A percentile compares a stretch with the other conserved stretches of the same genome.
phyloP scores from a whole-genome alignment of 2,797 vertebrate genomes.

The Limnodromus scolopaceus region DNA sequence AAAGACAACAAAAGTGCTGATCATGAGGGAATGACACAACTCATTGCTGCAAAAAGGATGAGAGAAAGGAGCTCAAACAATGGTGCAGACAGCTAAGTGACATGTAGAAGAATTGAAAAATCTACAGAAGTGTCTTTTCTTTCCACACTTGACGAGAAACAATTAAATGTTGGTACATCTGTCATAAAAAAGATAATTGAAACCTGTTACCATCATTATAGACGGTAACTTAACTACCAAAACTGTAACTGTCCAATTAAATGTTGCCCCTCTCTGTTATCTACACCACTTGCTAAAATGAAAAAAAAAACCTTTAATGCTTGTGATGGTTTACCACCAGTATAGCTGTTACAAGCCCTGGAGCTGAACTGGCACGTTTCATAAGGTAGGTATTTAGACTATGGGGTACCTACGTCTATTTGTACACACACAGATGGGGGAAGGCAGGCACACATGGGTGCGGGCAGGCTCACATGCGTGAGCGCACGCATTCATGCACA shows the following conservation, averaged over 20 bases:
- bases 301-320: conserved; percentile 55
- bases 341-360: background rate
- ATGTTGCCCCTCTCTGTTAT: conserved; percentile 63
- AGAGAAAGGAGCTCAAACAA: conserved; percentile 90
- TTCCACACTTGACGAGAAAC: conserved; percentile 89
- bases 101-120: conserved; percentile 97
- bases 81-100: conserved; percentile 93
- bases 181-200: conserved; percentile 83
- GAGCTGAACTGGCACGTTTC: background rate
- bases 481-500: conserved; percentile 29
- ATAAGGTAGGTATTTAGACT: background rate
- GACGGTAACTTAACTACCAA: conserved; percentile 66
- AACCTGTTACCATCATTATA: conserved; percentile 77
- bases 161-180: conserved; percentile 87
- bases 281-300: conserved; percentile 63
- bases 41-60: conserved; percentile 90
- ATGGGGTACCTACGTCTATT: background rate
- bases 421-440: background rate
- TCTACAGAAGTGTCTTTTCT: conserved; percentile 95
- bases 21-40: conserved; percentile 98
- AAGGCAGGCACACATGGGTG: conserved; percentile 1
- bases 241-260: conserved; percentile 74
- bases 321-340: conserved; percentile 26
- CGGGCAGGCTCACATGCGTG: background rate
- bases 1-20: conserved; percentile 99